These are phyloP conservation scores for Loripinus fragilis DNA, from an alignment of 2,888 invertebrate species.

Conservation along the genomic window DNA sequence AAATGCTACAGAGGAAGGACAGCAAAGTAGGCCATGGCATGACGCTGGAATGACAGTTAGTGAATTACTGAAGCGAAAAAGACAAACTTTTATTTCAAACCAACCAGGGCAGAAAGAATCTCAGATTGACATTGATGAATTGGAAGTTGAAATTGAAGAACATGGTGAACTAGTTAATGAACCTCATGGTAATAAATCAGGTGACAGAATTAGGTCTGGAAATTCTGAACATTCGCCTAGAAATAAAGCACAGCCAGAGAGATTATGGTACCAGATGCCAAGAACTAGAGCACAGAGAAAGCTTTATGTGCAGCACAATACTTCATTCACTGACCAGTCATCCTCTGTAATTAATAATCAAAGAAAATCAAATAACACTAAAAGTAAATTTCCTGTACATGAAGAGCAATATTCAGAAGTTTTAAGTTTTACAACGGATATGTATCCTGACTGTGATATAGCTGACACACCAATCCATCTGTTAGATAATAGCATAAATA, in stretches of 20 bases:
- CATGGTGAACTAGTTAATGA: neutral
- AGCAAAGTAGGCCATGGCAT: neutral
- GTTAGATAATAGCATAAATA: neutral
- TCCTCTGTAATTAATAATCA: too few relatives aligned
- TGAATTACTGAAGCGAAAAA: constrained; percentile 24
- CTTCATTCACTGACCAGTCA: too few relatives aligned
- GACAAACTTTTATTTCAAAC: neutral
- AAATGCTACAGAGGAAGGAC: too few relatives aligned
- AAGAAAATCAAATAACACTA: too few relatives aligned
- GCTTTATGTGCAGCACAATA: constrained; percentile 18
- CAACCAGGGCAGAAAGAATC: neutral
- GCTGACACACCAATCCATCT: neutral
- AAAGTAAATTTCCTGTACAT: too few relatives aligned
- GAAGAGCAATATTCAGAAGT: neutral
- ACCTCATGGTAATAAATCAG: neutral
- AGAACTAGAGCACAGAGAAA: constrained; percentile 41
- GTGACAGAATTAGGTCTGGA: neutral
- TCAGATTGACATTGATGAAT: too few relatives aligned
- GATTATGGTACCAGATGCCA: constrained; percentile 22
- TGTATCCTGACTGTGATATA: constrained; percentile 1
- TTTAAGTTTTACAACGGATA: constrained; percentile 6
- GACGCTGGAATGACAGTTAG: constrained; percentile 10
- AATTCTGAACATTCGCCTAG: neutral
- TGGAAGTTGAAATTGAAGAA: neutral
- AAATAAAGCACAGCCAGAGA: neutral